Conservation (phyloP, 2,797 vertebrate species). For the Chaenodraco wilsoni region DNA sequence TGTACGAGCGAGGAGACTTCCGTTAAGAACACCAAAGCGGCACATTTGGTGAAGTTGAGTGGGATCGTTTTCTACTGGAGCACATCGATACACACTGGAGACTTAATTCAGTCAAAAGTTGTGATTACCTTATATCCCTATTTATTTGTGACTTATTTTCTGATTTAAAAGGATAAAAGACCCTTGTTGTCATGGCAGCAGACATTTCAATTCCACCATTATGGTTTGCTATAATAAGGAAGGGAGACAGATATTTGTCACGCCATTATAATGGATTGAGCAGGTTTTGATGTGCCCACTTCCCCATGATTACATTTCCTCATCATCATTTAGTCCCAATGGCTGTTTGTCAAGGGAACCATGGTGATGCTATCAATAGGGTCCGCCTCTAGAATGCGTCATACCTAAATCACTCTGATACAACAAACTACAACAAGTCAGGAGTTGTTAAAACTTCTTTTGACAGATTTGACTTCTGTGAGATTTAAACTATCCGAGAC, state of each 20-base stretch:
- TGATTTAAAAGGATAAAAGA: conserved; percentile 35
- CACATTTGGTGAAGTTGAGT: conserved; percentile 17
- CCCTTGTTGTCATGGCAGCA: conserved; percentile 51
- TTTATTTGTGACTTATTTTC: conserved; percentile 38
- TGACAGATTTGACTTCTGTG: background rate
- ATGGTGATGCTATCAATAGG: too few relatives aligned
- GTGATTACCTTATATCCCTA: conserved; percentile 37
- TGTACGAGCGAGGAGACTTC: conserved; percentile 29
- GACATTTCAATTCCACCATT: conserved; percentile 18
- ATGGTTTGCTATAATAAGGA: conserved; percentile 5
- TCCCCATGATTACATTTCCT: background rate
- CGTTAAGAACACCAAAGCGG: conserved; percentile 6
- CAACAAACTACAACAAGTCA: too few relatives aligned
- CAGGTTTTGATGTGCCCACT: background rate
- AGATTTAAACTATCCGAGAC: background rate
- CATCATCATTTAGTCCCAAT: background rate
- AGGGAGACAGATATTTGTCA: background rate
- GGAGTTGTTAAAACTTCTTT: too few relatives aligned
- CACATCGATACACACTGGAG: conserved; percentile 8
- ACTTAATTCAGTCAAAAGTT: conserved; percentile 21
- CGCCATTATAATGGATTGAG: background rate
- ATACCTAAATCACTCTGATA: too few relatives aligned
- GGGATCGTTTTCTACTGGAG: background rate
- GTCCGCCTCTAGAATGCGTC: too few relatives aligned
- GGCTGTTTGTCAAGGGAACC: too few relatives aligned